Evolutionary conservation across 2,888 invertebrate species (phyloP), one percentile per base, ranked within the genome.

Genomic region (Mechanitis mazaeus): DNA sequence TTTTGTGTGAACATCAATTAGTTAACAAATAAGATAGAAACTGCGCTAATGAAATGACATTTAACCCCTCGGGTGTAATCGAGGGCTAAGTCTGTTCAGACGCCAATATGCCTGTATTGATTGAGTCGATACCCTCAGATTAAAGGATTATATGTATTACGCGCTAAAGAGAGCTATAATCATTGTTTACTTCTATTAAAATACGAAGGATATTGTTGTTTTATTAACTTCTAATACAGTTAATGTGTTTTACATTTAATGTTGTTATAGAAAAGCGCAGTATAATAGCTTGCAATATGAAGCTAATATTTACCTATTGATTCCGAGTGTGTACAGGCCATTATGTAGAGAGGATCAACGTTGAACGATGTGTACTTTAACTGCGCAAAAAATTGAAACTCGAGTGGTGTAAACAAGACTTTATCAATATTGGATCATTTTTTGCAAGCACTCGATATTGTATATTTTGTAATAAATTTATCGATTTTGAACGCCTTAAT

Each of bases 271-370:
- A 64, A 61, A 64, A 64, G 59, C 54, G 64, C 64, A 61, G 61
- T 58, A 60, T 56, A 59, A 66, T 58, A 59, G 58, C 64, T 42
- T 50, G 68, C 63, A 70, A 73, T 77, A 75, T 74, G 72, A 75
- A 74, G 77, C 75, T 73, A 81, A 85, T 84, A 81, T 84, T 84
- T 80, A 73, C 75, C 74, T 70, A 75, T 73, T 74, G 77, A 76
- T 75, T 77, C 73, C 70, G 63, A 73, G 78, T 81, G 78, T 82
- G 80, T 76, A 68, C 73, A 75, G 72, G 70, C 75, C 73, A 79
- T 83, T 80, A 81, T 75, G 75, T 69, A 64, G 73, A 80, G 80
- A 76, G 78, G 76, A 75, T 75, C 75, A 67, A 61, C 60, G 65
- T 50, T 46, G 50, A 54, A 54, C 59, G 58, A 53, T 56, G 63